Conservation (phyloP, 2,797 vertebrate genomes). For the Malacoraja senta region DNA sequence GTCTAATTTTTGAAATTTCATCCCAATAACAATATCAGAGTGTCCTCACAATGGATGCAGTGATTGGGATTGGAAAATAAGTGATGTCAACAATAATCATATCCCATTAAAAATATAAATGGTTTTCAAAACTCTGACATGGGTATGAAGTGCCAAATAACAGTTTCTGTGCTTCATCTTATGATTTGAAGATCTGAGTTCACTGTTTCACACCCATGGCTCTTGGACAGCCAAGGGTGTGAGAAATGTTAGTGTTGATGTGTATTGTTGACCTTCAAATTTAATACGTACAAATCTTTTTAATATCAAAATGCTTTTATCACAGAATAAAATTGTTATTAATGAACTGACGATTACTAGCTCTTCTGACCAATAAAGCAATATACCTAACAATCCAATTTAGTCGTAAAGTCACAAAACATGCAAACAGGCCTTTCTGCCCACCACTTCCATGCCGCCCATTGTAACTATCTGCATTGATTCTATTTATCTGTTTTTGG, state of each 20-base stretch:
- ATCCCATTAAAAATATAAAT: too few relatives aligned
- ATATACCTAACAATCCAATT: background rate
- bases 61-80: too few relatives aligned
- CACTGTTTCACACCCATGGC: background rate
- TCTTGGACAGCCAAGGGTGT: background rate
- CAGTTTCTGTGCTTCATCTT: background rate
- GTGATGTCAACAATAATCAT: too few relatives aligned
- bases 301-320: background rate
- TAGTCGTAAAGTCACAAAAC: background rate
- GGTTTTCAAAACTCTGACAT: background rate
- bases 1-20: too few relatives aligned
- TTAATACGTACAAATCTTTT: background rate
- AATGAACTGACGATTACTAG: background rate
- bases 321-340: background rate
- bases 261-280: background rate
- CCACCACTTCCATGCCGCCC: too few relatives aligned
- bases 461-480: too few relatives aligned
- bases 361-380: background rate
- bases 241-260: background rate
- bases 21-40: too few relatives aligned
- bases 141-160: background rate
- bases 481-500: too few relatives aligned
- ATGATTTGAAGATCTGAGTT: background rate
- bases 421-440: too few relatives aligned
- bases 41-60: too few relatives aligned